These are phyloP conservation scores for Tupaia chinensis DNA, from an alignment of 2,113 vertebrate genomes.

Conservation along the genomic window DNA sequence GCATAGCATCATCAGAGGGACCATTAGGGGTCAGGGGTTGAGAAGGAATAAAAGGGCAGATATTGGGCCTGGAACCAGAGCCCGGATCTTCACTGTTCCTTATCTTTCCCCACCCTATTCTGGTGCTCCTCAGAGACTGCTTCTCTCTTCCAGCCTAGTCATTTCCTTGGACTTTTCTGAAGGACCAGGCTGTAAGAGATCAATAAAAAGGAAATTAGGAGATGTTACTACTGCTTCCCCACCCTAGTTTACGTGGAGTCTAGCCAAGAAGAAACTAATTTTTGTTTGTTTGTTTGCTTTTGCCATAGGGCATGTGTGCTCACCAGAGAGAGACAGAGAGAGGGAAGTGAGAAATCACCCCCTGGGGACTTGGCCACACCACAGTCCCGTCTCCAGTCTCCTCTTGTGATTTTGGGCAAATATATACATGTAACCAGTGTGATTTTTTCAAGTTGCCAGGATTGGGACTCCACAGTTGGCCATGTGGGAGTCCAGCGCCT, in stretches of 20 bases:
- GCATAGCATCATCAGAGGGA: background rate
- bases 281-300: too few species aligned
- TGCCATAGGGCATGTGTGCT: too few species aligned
- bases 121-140: background rate
- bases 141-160: background rate
- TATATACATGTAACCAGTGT: too few species aligned
- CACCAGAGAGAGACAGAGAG: too few species aligned
- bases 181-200: background rate
- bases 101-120: background rate
- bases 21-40: background rate
- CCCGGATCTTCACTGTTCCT: background rate
- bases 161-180: conserved; percentile 1
- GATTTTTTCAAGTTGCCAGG: too few species aligned
- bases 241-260: background rate
- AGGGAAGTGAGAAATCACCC: too few species aligned
- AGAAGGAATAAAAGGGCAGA: background rate
- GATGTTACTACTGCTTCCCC: background rate
- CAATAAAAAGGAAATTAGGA: conserved; percentile 52
- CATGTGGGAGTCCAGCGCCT: too few species aligned
- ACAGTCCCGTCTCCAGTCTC: too few species aligned
- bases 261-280: conserved; percentile 49
- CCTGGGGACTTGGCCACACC: too few species aligned
- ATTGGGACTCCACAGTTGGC: too few species aligned
- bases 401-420: too few species aligned
- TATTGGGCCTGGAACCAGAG: background rate